A percentile compares a stretch with the other conserved stretches of the same genome.
Evolutionary conservation across 2,888 invertebrate species (phyloP).

Genomic region (Lasioglossum pauxillum): DNA sequence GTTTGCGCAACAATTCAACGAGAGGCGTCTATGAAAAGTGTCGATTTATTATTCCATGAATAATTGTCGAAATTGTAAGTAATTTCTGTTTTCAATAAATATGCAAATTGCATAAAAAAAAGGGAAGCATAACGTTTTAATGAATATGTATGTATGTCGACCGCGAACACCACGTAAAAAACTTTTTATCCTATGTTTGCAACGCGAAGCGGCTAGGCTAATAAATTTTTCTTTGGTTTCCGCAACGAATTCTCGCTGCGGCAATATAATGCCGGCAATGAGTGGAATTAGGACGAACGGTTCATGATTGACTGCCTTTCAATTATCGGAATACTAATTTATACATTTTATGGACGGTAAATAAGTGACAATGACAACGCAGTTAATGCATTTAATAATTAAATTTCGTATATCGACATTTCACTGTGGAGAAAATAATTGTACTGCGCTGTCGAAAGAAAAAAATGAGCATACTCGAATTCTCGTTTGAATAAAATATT

Average conservation of each 20-base stretch:
- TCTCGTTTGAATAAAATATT: not conserved
- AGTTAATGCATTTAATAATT: not conserved
- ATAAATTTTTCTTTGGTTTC: not conserved
- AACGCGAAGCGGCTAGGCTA: not conserved
- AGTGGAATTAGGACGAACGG: not conserved
- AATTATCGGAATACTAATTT: constrained; percentile 25
- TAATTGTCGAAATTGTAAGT: not conserved
- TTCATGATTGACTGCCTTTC: constrained; percentile 26
- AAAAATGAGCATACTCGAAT: not conserved
- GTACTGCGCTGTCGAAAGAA: not conserved
- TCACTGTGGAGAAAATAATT: not conserved
- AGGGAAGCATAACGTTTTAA: not conserved
- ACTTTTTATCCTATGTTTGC: constrained; percentile 9
- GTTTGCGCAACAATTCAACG: not conserved
- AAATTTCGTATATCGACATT: not conserved
- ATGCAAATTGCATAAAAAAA: constrained; percentile 2
- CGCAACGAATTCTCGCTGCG: not conserved
- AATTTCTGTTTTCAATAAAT: constrained; percentile 9
- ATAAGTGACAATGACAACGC: not conserved
- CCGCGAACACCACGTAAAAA: not conserved
- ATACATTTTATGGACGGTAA: constrained; percentile 11
- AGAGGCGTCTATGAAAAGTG: not conserved
- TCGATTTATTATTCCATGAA: constrained; percentile 3
- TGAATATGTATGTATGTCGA: not conserved
- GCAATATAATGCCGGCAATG: not conserved